Percentiles rank a stretch among this genome's conserved stretches.
phyloP scores from a whole-genome alignment of 1,140 invertebrate genomes.

The Stratiolaelaps scimitus region DNA sequence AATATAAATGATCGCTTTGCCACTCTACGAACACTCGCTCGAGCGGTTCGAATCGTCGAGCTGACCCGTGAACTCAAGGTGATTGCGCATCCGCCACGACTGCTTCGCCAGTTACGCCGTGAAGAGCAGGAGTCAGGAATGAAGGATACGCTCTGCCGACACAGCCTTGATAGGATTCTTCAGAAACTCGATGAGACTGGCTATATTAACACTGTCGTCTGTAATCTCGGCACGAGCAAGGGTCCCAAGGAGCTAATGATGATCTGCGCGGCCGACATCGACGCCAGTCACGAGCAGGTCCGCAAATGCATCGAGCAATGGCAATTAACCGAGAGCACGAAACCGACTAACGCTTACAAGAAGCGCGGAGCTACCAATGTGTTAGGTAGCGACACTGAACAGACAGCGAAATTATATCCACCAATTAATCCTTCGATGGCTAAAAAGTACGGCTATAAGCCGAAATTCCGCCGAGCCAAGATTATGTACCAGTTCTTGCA shows the following conservation, averaged over 20 bases:
- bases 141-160: slow-evolving; percentile 3
- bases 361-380: background rate
- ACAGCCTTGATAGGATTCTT: slow-evolving; percentile 22
- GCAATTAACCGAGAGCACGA: slow-evolving; percentile 1
- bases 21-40: background rate
- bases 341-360: background rate
- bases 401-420: background rate
- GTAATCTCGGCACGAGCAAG: slow-evolving; percentile 13
- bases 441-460: slow-evolving; percentile 46
- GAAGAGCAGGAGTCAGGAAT: slow-evolving; percentile 13
- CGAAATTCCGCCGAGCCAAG: slow-evolving; percentile 56
- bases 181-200: slow-evolving; percentile 17
- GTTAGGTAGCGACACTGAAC: background rate
- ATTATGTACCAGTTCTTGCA: slow-evolving; percentile 55
- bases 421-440: slow-evolving; percentile 33
- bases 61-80: slow-evolving; percentile 10
- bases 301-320: slow-evolving; percentile 2
- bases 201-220: slow-evolving; percentile 17
- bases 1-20: slow-evolving; percentile 5
- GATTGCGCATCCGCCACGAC: slow-evolving; percentile 10
- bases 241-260: slow-evolving; percentile 2
- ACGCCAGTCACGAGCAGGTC: slow-evolving; percentile 3
- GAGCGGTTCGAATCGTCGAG: slow-evolving; percentile 10
- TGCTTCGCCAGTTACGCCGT: slow-evolving; percentile 3
- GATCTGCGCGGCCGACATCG: slow-evolving; percentile 13